Conservation (phyloP, 1,140 invertebrate species). For the Bombus confusus region DNA sequence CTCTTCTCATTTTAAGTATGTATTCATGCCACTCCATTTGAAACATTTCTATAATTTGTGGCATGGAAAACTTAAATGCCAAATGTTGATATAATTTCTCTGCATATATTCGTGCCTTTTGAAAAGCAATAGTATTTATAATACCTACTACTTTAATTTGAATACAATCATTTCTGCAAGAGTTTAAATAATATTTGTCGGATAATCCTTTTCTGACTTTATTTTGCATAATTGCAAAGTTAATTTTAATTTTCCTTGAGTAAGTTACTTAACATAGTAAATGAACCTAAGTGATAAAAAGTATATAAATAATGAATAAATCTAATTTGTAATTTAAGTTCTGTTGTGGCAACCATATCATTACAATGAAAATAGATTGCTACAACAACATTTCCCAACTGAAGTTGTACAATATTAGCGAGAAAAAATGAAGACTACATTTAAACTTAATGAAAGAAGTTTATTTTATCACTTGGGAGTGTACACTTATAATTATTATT, state of each 20-base stretch:
- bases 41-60: conserved; percentile 59
- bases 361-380: neutral
- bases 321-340: neutral
- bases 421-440: neutral
- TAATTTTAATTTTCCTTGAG: conserved; percentile 1
- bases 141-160: conserved; percentile 47
- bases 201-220: neutral
- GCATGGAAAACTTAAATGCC: conserved; percentile 46
- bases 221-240: neutral
- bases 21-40: conserved; percentile 61
- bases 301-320: neutral
- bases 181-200: neutral
- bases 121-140: conserved; percentile 46
- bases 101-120: conserved; percentile 50
- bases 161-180: conserved; percentile 7
- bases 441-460: neutral
- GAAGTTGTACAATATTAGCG: neutral
- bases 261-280: neutral
- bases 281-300: neutral
- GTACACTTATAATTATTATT: neutral
- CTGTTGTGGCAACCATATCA: too few relatives aligned
- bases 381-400: neutral
- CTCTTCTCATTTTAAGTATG: conserved; percentile 49
- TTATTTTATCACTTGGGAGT: neutral
- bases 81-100: conserved; percentile 55